phyloP scores from a whole-genome alignment of 2,797 vertebrate species.

The Cuculus canorus region DNA sequence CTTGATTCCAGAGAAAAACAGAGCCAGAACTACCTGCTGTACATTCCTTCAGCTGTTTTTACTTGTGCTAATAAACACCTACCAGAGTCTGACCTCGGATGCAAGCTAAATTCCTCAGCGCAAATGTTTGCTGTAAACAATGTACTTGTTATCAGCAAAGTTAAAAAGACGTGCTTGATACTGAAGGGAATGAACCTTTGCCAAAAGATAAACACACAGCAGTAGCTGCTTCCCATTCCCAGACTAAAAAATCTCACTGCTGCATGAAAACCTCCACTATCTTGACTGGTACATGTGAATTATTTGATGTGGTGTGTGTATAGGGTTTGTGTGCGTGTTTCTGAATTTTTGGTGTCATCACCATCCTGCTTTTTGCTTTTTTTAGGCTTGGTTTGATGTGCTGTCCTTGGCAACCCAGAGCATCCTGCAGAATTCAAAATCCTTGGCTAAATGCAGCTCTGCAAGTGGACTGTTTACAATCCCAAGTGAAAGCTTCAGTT shows the following conservation, averaged over 20 bases:
- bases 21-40: not conserved
- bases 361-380: not conserved
- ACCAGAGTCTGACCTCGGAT: not conserved
- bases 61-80: not conserved
- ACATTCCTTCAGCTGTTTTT: not conserved
- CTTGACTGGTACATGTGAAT: not conserved
- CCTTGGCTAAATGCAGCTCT: not conserved
- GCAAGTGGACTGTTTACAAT: not conserved
- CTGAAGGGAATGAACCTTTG: not conserved
- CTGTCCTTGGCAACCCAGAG: not conserved
- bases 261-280: not conserved
- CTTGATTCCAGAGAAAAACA: not conserved
- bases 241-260: not conserved
- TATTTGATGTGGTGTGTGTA: not conserved
- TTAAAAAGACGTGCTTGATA: not conserved
- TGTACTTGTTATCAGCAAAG: not conserved
- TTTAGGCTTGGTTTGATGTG: not conserved
- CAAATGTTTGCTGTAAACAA: slow-evolving; percentile 29
- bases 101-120: not conserved
- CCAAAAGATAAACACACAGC: not conserved
- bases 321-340: not conserved
- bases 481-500: not conserved
- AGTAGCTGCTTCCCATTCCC: not conserved
- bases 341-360: not conserved
- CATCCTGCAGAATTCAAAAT: not conserved